Percentiles rank a stretch among this genome's conserved stretches.
These are phyloP conservation scores for Diaperis boleti DNA, from an alignment of 2,888 invertebrate genomes.

Conservation along the genomic window DNA sequence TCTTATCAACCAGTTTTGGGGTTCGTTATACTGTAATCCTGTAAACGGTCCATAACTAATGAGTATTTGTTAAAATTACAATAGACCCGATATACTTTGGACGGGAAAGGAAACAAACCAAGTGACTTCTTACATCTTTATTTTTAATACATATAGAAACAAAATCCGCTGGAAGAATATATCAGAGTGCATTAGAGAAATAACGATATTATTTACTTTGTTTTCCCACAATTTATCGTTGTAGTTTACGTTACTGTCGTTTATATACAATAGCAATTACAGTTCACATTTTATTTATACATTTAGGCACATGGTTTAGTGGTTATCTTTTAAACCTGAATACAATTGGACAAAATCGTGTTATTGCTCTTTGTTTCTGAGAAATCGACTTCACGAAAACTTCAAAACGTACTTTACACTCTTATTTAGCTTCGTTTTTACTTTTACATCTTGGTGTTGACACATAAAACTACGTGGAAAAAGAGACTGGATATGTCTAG, in stretches of 20 bases:
- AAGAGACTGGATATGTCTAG: conserved; percentile 28
- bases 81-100: too few species aligned
- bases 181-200: conserved; percentile 22
- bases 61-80: too few species aligned
- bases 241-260: conserved; percentile 17
- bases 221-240: conserved; percentile 25
- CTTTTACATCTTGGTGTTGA: conserved; percentile 2
- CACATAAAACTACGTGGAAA: conserved; percentile 16
- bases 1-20: too few species aligned
- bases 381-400: conserved; percentile 22
- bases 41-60: too few species aligned
- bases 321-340: conserved; percentile 41
- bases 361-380: conserved; percentile 39
- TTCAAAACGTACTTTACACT: conserved; percentile 9
- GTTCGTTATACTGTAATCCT: too few species aligned
- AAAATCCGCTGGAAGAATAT: conserved; percentile 30
- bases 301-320: conserved; percentile 54
- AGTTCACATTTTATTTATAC: conserved; percentile 38
- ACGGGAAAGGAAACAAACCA: not conserved
- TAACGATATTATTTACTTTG: conserved; percentile 17
- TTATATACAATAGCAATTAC: conserved; percentile 32
- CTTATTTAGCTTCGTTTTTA: conserved; percentile 12
- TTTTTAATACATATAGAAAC: conserved; percentile 35
- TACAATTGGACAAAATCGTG: conserved; percentile 34
- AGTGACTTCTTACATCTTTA: conserved; percentile 3